phyloP scores from a whole-genome alignment of 2,113 vertebrate species.

The Engraulis encrasicolus region DNA sequence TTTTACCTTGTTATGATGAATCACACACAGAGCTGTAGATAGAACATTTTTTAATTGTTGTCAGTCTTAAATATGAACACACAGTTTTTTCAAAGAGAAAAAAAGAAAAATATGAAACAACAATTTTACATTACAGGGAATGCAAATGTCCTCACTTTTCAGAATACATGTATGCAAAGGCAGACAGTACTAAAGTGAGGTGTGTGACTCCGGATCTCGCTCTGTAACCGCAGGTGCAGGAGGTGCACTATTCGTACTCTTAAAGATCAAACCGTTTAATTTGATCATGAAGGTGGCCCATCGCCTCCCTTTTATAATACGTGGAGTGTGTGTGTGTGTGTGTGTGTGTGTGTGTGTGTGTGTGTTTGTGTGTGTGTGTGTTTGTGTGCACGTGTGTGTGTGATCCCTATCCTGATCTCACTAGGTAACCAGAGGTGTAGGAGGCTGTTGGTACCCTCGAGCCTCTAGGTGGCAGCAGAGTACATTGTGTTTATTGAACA shows the following conservation, averaged over 20 bases:
- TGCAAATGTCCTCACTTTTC: slow-evolving; percentile 52
- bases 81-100: slow-evolving; percentile 77
- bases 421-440: too few species aligned
- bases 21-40: slow-evolving; percentile 56
- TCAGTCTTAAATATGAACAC: slow-evolving; percentile 82
- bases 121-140: slow-evolving; percentile 72
- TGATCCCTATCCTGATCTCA: too few species aligned
- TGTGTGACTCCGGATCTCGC: not conserved
- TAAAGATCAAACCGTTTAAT: not conserved
- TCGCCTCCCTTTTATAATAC: not conserved
- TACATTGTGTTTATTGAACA: too few species aligned
- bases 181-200: not conserved
- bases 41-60: slow-evolving; percentile 80
- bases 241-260: not conserved
- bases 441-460: too few species aligned
- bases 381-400: too few species aligned
- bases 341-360: too few species aligned
- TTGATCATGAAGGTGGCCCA: not conserved
- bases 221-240: not conserved
- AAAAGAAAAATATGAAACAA: slow-evolving; percentile 71
- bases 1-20: too few species aligned
- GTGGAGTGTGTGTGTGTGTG: not conserved
- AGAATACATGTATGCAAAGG: slow-evolving; percentile 53
- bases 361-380: too few species aligned
- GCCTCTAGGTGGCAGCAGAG: too few species aligned